These are phyloP conservation scores for Pteronura brasiliensis DNA, from an alignment of 2,113 vertebrate species.

Conservation along the genomic window DNA sequence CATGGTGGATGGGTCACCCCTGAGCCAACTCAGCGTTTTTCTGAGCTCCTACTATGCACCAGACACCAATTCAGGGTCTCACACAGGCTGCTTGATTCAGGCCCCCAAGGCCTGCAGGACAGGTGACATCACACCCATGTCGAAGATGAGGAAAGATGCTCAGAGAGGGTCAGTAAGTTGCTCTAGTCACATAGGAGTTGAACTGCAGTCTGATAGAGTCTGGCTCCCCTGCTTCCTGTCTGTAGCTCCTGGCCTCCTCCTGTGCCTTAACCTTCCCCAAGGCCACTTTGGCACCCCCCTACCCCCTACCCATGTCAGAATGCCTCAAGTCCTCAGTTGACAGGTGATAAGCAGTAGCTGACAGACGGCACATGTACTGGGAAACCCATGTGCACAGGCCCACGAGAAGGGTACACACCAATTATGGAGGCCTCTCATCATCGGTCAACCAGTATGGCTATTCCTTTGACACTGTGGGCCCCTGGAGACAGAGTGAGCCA, in stretches of 20 bases:
- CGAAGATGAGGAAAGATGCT: neutral
- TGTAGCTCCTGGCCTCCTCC: neutral
- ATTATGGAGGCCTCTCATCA: accelerated
- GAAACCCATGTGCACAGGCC: neutral
- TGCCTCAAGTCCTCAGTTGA: neutral
- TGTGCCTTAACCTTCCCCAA: neutral
- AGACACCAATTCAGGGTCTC: neutral
- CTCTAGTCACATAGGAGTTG: neutral
- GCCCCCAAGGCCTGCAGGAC: neutral
- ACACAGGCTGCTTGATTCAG: neutral
- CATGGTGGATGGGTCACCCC: neutral
- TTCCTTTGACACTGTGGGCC: neutral
- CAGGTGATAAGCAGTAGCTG: neutral
- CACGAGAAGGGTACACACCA: neutral
- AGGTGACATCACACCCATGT: neutral
- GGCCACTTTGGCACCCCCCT: too few species aligned
- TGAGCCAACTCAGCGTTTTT: neutral
- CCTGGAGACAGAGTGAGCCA: neutral
- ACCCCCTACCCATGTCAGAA: neutral
- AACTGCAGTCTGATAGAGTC: neutral
- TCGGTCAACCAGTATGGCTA: neutral
- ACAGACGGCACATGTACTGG: neutral
- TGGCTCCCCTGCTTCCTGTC: neutral
- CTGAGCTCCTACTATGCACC: neutral
- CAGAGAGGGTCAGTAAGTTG: neutral